Base-by-base conservation (phyloP, 2,888 invertebrate genomes). In the Heliconius ismenius region DNA sequence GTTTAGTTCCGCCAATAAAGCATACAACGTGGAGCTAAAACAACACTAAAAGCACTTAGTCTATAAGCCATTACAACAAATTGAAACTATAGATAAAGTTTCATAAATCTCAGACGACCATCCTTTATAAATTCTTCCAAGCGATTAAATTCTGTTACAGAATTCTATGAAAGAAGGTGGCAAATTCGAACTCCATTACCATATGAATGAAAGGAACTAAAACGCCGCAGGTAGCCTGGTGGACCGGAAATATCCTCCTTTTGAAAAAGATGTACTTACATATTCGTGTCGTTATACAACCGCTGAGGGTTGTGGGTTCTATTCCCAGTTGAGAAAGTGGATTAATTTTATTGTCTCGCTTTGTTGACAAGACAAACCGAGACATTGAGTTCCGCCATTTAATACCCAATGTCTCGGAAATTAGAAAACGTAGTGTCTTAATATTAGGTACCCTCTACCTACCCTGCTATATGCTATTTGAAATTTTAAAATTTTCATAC, bases 121-220 rank as follows among this genome's bases (percentile, higher is more conserved):
- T 81, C 83, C 81, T 81, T 83, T 81, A 80, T 67, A 83, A 76
- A 73, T 63, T 81, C 81, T 85, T 83, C 84, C 84, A 81, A 81
- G 69, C 82, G 81, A 83, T 84, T 82, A 80, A 80, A 77, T 75
- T 73, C 73, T 64, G 79, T 79, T 78, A 78, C 79, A 74, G 76
- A 82, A 81, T 79, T 80, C 78, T 79, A 82, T 83, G 81, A 81
- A 81, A 79, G 81, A 79, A 79, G 76, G 62, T 81, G 80, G 82
- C 79, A 81, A 83, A 82, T 89, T 88, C 89, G 80, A 84, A 76
- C 79, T 76, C 82, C 86, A 92, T 92, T 92, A 92, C 85, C 92
- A 92, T 92, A 92, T 92, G 92, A 92, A 92, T 92, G 91, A 87
- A n/a, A 87, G 84, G 81, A 85, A 82, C 85, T 89, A 89, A 91